Evolutionary conservation across 2,888 invertebrate genomes (phyloP).

Genomic region (Altica lythri): DNA sequence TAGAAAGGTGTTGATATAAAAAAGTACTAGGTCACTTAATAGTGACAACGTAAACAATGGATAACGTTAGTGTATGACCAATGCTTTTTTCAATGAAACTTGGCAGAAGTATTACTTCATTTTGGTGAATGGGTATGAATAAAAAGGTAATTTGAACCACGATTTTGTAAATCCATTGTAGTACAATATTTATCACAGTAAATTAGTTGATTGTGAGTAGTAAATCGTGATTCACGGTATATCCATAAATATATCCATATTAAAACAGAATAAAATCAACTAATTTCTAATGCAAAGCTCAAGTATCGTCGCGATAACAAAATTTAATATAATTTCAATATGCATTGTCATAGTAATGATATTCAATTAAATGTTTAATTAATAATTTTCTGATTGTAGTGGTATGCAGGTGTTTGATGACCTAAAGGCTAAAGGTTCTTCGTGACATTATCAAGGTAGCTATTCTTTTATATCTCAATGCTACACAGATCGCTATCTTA

Average conservation of each 20-base stretch:
- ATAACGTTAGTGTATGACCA: background rate
- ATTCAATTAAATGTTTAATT: conserved; percentile 31
- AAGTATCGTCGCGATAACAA: background rate
- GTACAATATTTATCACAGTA: conserved; percentile 20
- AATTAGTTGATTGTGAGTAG: conserved; percentile 26
- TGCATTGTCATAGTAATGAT: conserved; percentile 30
- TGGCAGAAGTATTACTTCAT: conserved; percentile 16
- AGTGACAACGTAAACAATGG: no score
- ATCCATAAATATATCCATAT: conserved; percentile 30
- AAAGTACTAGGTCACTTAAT: no score
- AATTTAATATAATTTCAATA: conserved; percentile 27
- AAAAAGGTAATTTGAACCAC: conserved; percentile 22
- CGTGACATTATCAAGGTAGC: conserved; percentile 48
- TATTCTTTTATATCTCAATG: conserved; percentile 42
- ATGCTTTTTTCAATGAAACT: conserved; percentile 11
- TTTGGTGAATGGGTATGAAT: conserved; percentile 18
- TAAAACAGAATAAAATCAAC: conserved; percentile 18
- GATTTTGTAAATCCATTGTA: conserved; percentile 24
- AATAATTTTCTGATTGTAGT: conserved; percentile 31
- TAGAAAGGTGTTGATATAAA: no score
- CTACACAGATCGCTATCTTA: conserved; percentile 36
- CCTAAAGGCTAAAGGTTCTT: conserved; percentile 42
- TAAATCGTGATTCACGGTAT: conserved; percentile 30
- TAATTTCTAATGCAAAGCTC: conserved; percentile 17
- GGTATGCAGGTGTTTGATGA: conserved; percentile 40